Base-by-base conservation (phyloP, 2,888 invertebrate genomes). In the Nephrotoma guestfalica region DNA sequence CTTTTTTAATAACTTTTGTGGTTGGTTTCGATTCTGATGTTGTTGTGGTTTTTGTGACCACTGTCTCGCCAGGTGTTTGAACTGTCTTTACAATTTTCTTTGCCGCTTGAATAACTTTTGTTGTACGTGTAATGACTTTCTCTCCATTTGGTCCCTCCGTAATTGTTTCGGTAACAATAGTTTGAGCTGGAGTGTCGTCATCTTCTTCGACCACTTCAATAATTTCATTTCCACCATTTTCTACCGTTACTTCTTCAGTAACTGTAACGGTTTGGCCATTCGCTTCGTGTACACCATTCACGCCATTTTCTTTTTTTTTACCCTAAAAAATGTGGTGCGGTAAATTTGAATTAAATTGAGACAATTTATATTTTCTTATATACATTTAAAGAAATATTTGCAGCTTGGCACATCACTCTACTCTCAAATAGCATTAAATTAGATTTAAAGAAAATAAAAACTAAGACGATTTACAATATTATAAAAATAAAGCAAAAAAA, bases 21-120 rank as follows among this genome's bases (percentile, higher is more conserved):
- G 30, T 43, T 11, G 85, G 85, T 43, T 42, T 42, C 11, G 85
- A 11, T 85, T 41, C 85, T n/a, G 83, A 43, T 41, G 83, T 40
- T 86, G 85, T 11, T 71, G 41, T 18, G 41, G 87, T 41, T 47
- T 42, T 86, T 45, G 87, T 88, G 84, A 86, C 86, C 30, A 88
- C 11, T 18, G 86, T 83, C 43, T 87, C 87, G 9, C 87, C 87
- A 86, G 87, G 41, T 40, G 51, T 87, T 83, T 87, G 86, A n/a
- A 86, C 83, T n/a, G 86, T 86, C 86, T 87, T 87, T 2, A 71
- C 71, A 30, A 71, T 71, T 86, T 86, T 86, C 18, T 85, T 87
- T 6, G 86, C 87, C 71, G 86, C 86, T 18, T 41, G 47, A 51
- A 86, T 85, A 0, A 87, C 86, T 15, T 57, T 71, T 71, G 85